Base-by-base conservation (phyloP, 2,113 vertebrate species). In the Vulpes lagopus region DNA sequence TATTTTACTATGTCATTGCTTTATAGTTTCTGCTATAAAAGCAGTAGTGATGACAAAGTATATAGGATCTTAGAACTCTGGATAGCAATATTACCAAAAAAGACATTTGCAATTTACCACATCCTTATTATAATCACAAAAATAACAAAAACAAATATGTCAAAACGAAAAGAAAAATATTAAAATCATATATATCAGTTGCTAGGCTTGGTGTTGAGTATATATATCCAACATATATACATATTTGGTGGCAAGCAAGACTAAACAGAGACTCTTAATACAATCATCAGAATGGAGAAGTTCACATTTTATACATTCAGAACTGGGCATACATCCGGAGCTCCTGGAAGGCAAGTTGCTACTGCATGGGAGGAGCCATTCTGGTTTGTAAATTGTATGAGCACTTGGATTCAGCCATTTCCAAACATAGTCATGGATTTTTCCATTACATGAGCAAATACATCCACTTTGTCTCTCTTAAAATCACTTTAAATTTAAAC, bases 1-100 rank as follows among this genome's bases (percentile, higher is more conserved):
- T 11, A 62, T 14, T 85, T 91, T 38, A 53, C 3, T 38, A 30
- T 51, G 27, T 30, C 65, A 73, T 57, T 82, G 49, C 32, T 92
- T 94, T 38, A 84, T 69, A 25, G 69, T 84, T 91, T 94, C 8
- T 38, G 53, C 88, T 88, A 38, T 32, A 92, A 81, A 78, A 79
- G 11, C 25, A 53, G 3, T 35, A 79, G 25, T 74, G 57, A 76
- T 82, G 60, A 88, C n/a, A 73, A 62, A 35, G 3, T 53, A 12
- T 8, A 32, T 1, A 35, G 16, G 79, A 53, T 38, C 38, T 83
- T 82, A 83, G 67, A 49, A 87, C 38, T 86, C 27, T 90, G 4
- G 11, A 55, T 62, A 74, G 14, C 16, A 73, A 22, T 32, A 60
- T 82, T 67, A 59, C 38, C 67, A 74, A 78, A 79, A 17, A 51